Base-by-base conservation (phyloP, 2,888 invertebrate genomes). In the Xestia sexstrigata region DNA sequence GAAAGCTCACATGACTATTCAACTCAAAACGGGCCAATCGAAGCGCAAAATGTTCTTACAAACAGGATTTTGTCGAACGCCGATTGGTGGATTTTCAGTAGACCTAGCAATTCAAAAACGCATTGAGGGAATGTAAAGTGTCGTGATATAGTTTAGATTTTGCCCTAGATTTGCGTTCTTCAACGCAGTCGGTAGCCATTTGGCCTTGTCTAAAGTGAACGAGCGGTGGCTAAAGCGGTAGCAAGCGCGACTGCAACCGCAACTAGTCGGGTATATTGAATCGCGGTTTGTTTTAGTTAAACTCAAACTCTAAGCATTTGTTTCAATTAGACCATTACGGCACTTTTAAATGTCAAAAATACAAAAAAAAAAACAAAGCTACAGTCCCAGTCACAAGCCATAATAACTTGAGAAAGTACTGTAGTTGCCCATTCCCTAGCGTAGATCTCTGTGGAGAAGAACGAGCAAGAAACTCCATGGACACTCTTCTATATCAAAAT, bases 151-250 rank as follows among this genome's bases (percentile, higher is more conserved):
- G 89, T 90, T 90, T 88, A 93, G 92, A 93, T 92, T 91, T 91
- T 91, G 94, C 87, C 91, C 94, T 90, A 94, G 93, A 94, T 95
- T 93, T 90, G 87, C 88, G 89, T 90, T 91, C 91, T 91, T 90
- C 88, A 90, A 84, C 88, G 89, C 87, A 86, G 89, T 91, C 85
- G 91, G 87, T 89, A 90, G 90, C 89, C 88, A 89, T 91, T 93
- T 55, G 30, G 71, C n/a, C 11, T 70, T 9, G 23, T 23, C 8
- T 17, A 6, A 0, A 3, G 42, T 42, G 17, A 49, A n/a, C 0
- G 6, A 47, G 65, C 35, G 52, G 17, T 68, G 17, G 6, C 17
- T 4, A 7, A 11, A 1, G 45, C 55, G 20, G 20, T 15, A 49
- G 74, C 74, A 23, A 11, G 8, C 26, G 15, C 26, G 6, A 7